Percentiles rank a stretch among this genome's conserved stretches.
Conservation (phyloP, 2,113 vertebrate species). For the Gorsachius goisagi region DNA sequence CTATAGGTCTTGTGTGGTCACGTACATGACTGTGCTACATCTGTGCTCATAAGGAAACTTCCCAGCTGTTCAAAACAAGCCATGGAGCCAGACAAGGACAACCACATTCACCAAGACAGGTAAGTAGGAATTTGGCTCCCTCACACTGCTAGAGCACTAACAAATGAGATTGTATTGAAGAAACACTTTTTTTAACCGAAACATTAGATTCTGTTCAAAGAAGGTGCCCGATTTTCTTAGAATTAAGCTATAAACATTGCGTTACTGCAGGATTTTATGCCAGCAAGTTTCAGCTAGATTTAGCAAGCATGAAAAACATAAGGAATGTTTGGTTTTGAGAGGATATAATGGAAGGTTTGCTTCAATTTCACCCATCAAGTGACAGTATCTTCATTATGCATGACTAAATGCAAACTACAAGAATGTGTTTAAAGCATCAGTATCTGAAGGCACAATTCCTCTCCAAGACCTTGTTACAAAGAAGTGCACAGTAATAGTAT, state of each 20-base stretch:
- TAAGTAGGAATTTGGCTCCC: neutral
- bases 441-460: neutral
- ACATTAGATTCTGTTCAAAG: neutral
- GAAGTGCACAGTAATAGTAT: neutral
- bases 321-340: neutral
- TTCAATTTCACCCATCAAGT: neutral
- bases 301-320: neutral
- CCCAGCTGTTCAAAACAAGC: neutral
- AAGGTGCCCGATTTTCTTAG: neutral
- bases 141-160: neutral
- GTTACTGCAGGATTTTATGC: neutral
- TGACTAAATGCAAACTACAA: neutral
- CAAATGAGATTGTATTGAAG: neutral
- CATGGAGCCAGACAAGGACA: neutral
- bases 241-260: neutral
- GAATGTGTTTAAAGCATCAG: neutral
- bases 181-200: neutral
- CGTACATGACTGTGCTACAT: accelerated
- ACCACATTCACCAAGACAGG: neutral
- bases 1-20: neutral
- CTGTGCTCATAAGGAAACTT: neutral
- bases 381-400: neutral
- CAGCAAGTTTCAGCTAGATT: neutral
- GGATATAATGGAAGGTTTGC: neutral
- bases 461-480: neutral